Percentiles rank a stretch among this genome's conserved stretches.
Conservation (phyloP, 2,888 invertebrate genomes). For the Caenorhabditis doughertyi region DNA sequence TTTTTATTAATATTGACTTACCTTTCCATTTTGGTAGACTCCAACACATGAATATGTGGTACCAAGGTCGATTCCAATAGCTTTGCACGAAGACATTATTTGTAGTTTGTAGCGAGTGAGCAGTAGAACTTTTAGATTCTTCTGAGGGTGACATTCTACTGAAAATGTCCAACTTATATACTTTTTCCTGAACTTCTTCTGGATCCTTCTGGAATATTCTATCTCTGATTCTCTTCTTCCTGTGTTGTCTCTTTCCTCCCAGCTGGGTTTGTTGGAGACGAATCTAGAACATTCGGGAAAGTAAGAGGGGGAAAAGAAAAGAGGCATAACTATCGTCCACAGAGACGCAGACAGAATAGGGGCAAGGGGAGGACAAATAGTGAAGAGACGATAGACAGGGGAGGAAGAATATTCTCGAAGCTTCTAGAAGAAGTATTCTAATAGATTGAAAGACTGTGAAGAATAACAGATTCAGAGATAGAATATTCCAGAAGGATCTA, state of each 20-base stretch:
- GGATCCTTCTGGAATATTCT: slow-evolving; percentile 51
- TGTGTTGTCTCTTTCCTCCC: neutral
- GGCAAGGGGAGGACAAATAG: too few species aligned
- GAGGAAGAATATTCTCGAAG: slow-evolving; percentile 12
- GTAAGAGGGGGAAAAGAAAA: neutral
- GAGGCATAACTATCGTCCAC: neutral
- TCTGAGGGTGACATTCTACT: slow-evolving; percentile 29
- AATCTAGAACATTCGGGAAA: slow-evolving; percentile 1
- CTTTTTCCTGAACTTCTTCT: slow-evolving; percentile 36
- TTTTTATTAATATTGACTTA: neutral
- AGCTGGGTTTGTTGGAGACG: neutral
- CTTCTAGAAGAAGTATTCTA: slow-evolving; percentile 6
- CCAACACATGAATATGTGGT: slow-evolving; percentile 66
- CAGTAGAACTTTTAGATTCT: slow-evolving; percentile 45
- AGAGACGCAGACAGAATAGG: neutral
- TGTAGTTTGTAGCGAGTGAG: slow-evolving; percentile 45
- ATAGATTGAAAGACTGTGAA: neutral
- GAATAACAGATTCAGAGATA: neutral
- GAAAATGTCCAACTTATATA: slow-evolving; percentile 59
- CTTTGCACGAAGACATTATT: slow-evolving; percentile 72
- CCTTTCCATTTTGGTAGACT: slow-evolving; percentile 25
- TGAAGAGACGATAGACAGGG: too few species aligned
- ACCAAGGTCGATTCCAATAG: slow-evolving; percentile 74
- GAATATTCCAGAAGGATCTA: slow-evolving; percentile 53
- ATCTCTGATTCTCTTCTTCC: neutral